These are phyloP conservation scores for Reticulitermes lucifugus DNA, from an alignment of 2,888 invertebrate genomes.

Conservation along the genomic window DNA sequence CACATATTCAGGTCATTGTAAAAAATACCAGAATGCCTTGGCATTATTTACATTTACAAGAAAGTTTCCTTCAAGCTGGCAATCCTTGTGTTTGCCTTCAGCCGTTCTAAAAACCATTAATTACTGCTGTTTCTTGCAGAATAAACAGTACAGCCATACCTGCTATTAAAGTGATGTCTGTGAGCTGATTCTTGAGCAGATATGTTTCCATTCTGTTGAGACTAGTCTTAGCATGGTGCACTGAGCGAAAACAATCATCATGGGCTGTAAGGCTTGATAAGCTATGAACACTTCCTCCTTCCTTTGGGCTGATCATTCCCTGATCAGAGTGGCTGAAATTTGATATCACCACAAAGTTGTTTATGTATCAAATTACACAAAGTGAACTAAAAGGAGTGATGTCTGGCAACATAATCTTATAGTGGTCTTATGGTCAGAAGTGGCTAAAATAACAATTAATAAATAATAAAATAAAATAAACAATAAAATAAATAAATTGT, in stretches of 20 bases:
- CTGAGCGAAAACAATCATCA: slow-evolving; percentile 81
- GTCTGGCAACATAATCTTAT: no score
- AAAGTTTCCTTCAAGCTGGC: no score
- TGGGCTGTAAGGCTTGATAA: slow-evolving; percentile 65
- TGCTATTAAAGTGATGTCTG: slow-evolving; percentile 89
- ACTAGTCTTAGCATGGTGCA: slow-evolving; percentile 85
- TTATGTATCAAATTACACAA: no score
- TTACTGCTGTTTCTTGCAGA: neutral
- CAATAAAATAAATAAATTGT: no score
- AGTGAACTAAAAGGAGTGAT: no score
- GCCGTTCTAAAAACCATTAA: neutral
- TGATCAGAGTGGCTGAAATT: slow-evolving; percentile 27
- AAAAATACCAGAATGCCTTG: no score
- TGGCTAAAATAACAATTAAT: no score
- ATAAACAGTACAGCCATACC: slow-evolving; percentile 63
- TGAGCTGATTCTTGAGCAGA: slow-evolving; percentile 83
- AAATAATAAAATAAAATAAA: no score
- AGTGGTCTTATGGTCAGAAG: no score
- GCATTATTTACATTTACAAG: no score
- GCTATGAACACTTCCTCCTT: slow-evolving; percentile 51
- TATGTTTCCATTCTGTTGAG: slow-evolving; percentile 86
- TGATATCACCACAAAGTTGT: neutral
- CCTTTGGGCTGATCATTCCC: slow-evolving; percentile 32
- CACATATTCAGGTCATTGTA: no score
- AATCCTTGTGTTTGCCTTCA: no score